Conservation (phyloP, 2,888 invertebrate species). For the Stegana nigrithorax region DNA sequence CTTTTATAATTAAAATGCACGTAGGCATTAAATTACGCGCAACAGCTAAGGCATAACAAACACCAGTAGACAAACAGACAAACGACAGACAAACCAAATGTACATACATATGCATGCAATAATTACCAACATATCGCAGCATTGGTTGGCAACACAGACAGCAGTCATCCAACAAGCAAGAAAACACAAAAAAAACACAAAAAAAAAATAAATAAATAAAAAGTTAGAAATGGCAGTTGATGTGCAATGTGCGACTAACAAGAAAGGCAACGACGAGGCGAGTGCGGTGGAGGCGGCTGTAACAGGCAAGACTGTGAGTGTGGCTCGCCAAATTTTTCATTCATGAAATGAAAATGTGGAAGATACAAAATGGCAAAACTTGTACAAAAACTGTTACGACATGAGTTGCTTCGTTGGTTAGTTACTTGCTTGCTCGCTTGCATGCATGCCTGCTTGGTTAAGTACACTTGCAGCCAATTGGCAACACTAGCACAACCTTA, state of each 20-base stretch:
- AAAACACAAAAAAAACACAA: no score
- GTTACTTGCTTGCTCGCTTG: no score
- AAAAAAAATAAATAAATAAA: not conserved
- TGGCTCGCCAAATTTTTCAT: constrained; percentile 43
- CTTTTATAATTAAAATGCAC: constrained; percentile 60
- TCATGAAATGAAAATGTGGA: constrained; percentile 39
- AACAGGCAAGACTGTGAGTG: not conserved
- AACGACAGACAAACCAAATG: no score
- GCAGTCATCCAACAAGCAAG: no score
- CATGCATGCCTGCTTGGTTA: not conserved
- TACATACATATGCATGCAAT: no score
- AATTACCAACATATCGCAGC: no score
- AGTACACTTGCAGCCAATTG: no score
- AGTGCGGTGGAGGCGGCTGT: not conserved
- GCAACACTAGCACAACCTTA: not conserved
- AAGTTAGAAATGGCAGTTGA: not conserved
- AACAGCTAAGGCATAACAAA: no score
- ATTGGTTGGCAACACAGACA: no score
- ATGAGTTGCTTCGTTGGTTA: not conserved
- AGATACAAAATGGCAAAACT: constrained; percentile 29
- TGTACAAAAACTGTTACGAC: constrained; percentile 34
- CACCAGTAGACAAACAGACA: no score
- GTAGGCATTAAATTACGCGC: constrained; percentile 54
- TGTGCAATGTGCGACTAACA: not conserved
- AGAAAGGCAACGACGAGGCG: no score